A percentile compares a stretch with the other conserved stretches of the same genome.
phyloP scores from a whole-genome alignment of 2,113 vertebrate species.

The Lonchura striata region DNA sequence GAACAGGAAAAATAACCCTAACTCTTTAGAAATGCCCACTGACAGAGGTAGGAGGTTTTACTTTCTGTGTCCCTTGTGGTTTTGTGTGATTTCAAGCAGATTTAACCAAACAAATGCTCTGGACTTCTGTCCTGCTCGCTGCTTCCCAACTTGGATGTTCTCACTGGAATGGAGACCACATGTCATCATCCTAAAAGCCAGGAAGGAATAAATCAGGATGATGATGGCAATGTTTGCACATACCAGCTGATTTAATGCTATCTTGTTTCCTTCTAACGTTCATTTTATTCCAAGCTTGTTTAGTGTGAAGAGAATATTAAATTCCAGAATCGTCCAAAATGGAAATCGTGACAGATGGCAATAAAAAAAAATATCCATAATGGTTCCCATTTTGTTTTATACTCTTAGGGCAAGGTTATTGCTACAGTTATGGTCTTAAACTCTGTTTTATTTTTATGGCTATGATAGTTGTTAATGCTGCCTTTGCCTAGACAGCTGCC shows the following conservation, averaged over 20 bases:
- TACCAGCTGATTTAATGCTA: constrained; percentile 7
- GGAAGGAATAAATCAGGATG: constrained; percentile 28
- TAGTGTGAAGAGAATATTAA: constrained; percentile 39
- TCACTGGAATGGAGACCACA: background rate
- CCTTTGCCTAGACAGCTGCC: constrained; percentile 39
- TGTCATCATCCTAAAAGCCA: background rate
- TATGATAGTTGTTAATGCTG: constrained; percentile 1
- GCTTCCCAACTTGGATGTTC: background rate
- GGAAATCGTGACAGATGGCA: constrained; percentile 64
- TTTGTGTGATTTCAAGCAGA: background rate
- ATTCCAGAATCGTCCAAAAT: constrained; percentile 48
- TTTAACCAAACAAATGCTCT: background rate
- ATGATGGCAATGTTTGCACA: constrained; percentile 42
- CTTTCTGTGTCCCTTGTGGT: background rate
- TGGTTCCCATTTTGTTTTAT: constrained; percentile 49
- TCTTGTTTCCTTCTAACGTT: constrained; percentile 48
- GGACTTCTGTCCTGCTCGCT: background rate
- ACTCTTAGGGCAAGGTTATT: constrained; percentile 61
- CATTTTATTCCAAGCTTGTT: constrained; percentile 56
- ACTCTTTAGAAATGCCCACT: background rate
- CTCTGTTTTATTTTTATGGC: constrained; percentile 55
- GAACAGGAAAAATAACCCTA: background rate
- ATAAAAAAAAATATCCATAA: constrained; percentile 33
- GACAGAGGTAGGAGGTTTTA: background rate
- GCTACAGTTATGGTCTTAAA: constrained; percentile 57